Percentiles rank a stretch among this genome's conserved stretches.
Conservation (phyloP, 2,113 vertebrate genomes). For the Saiga tatarica region DNA sequence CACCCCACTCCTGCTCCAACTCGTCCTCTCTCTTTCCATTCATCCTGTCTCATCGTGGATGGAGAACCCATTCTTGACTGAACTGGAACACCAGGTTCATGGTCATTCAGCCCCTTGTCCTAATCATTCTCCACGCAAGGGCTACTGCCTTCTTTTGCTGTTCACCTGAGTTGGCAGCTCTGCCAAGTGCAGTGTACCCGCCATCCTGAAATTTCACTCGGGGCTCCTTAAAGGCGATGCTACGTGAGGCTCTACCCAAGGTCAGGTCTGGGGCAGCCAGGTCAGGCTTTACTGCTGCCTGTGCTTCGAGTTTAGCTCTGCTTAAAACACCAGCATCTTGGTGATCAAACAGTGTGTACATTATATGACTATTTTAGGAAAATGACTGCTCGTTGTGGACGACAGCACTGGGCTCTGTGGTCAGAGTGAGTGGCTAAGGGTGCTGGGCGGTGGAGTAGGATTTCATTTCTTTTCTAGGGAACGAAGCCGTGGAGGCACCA, state of each 20-base stretch:
- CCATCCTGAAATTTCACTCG: neutral
- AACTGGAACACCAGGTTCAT: neutral
- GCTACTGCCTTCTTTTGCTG: neutral
- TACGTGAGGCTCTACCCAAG: neutral
- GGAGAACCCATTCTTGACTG: neutral
- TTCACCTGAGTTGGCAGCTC: neutral
- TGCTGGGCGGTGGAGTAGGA: neutral
- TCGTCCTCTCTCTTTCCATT: neutral
- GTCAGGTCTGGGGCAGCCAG: neutral
- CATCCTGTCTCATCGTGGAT: neutral
- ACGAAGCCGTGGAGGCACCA: neutral
- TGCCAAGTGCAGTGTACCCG: fast-evolving
- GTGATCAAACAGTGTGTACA: neutral
- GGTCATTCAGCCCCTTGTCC: neutral
- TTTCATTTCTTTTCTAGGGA: conserved; percentile 25
- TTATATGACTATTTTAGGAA: neutral
- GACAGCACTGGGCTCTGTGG: neutral
- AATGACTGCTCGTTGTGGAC: neutral
- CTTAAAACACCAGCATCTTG: neutral
- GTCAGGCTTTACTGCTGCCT: neutral
- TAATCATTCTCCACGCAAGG: neutral
- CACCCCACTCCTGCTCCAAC: neutral
- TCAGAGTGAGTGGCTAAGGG: neutral
- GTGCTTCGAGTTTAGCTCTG: neutral
- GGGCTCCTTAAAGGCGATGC: neutral